Evolutionary conservation across 2,888 invertebrate genomes (phyloP).

Genomic region (Dryococelus australis): DNA sequence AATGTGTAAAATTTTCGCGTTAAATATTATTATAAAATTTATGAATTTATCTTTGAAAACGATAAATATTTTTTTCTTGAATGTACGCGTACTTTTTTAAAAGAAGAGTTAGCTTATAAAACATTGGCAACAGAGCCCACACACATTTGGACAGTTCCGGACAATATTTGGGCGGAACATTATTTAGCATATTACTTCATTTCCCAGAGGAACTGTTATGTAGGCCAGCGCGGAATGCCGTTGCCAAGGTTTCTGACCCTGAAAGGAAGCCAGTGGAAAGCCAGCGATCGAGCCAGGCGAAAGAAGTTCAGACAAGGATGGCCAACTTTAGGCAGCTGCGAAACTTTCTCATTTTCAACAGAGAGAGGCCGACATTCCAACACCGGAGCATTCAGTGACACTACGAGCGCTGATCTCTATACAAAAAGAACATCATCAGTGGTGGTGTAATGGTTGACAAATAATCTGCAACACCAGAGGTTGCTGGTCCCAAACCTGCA

Average conservation of each 20-base stretch:
- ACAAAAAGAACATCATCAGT: neutral
- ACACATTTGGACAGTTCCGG: too few relatives aligned
- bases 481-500: too few relatives aligned
- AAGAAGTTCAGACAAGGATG: constrained; percentile 10
- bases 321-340: neutral
- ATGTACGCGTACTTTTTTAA: too few relatives aligned
- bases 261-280: neutral
- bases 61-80: too few relatives aligned
- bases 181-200: neutral
- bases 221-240: constrained; percentile 1
- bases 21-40: too few relatives aligned
- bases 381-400: neutral
- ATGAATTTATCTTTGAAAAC: too few relatives aligned
- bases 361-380: neutral
- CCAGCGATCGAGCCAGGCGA: neutral
- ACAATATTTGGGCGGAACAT: too few relatives aligned
- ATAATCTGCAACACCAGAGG: neutral
- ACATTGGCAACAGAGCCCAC: too few relatives aligned
- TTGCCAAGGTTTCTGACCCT: constrained; percentile 2
- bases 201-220: neutral
- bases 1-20: too few relatives aligned
- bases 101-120: too few relatives aligned
- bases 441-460: neutral
- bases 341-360: neutral
- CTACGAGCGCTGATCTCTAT: neutral